Evolutionary conservation across 2,888 invertebrate genomes (phyloP).

Genomic region (Molanna angustata): DNA sequence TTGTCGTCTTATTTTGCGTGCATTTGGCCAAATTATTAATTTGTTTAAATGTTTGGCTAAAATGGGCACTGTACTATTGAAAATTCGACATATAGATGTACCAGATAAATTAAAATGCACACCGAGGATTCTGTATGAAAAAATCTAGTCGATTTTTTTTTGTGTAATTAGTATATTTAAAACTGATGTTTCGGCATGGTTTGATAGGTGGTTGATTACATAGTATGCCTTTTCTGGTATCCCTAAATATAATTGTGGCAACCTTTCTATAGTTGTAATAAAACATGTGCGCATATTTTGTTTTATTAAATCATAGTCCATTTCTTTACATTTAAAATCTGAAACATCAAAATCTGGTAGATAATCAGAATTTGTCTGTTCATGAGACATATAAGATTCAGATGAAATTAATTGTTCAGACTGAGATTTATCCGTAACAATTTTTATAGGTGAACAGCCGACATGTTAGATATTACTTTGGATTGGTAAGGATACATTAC

Average conservation of each 20-base stretch:
- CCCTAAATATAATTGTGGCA: background rate
- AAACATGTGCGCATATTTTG: background rate
- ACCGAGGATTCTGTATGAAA: background rate
- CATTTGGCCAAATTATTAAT: slow-evolving; percentile 19
- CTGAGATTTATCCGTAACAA: no score
- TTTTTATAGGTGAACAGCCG: no score
- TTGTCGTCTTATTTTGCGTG: slow-evolving; percentile 16
- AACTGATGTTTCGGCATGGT: background rate
- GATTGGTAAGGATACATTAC: no score
- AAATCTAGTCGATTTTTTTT: background rate
- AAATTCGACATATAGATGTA: background rate
- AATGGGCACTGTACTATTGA: background rate
- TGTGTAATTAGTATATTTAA: background rate
- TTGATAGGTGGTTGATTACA: background rate
- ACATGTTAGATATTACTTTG: no score
- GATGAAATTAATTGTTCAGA: no score
- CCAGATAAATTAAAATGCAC: background rate
- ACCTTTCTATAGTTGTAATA: background rate
- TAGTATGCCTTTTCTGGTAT: background rate
- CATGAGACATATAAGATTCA: background rate
- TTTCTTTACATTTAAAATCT: background rate
- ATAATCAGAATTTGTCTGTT: background rate
- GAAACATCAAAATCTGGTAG: background rate
- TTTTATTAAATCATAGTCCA: background rate
- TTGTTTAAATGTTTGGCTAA: background rate